phyloP scores from a whole-genome alignment of 2,888 invertebrate species.

The Ramazzottius varieornatus region DNA sequence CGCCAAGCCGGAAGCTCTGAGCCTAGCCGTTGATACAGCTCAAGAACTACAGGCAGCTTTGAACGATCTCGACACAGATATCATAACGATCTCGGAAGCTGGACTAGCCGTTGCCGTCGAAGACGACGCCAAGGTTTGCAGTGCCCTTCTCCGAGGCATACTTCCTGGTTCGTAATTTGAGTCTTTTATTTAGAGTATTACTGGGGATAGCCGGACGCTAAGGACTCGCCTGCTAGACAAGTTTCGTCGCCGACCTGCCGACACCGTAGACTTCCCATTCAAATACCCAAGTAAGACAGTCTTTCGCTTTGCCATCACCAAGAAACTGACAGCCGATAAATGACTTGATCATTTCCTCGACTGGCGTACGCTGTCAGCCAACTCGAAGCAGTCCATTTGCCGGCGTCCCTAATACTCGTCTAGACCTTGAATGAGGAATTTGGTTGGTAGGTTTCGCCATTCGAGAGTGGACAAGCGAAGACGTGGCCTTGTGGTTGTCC shows the following conservation, averaged over 20 bases:
- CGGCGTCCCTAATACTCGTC: not conserved
- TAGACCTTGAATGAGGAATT: not conserved
- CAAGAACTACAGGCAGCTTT: not conserved
- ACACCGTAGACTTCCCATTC: not conserved
- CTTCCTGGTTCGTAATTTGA: not conserved
- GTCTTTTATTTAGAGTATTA: too few relatives aligned
- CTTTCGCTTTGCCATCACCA: too few relatives aligned
- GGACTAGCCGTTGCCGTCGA: not conserved
- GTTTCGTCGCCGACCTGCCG: not conserved
- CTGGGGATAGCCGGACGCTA: not conserved
- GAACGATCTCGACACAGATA: not conserved
- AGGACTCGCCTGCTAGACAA: not conserved
- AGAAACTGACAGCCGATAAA: too few relatives aligned
- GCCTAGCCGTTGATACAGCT: not conserved
- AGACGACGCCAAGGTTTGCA: too few relatives aligned
- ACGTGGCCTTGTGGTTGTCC: conserved; percentile 70
- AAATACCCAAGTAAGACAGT: not conserved
- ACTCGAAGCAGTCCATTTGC: too few relatives aligned
- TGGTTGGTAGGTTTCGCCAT: conserved; percentile 17
- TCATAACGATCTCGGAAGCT: not conserved
- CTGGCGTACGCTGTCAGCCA: too few relatives aligned
- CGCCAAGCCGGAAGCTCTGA: not conserved
- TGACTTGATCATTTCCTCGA: too few relatives aligned
- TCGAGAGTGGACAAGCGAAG: conserved; percentile 50
- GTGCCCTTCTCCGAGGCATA: not conserved